A percentile compares a stretch with the other conserved stretches of the same genome.
Conservation (phyloP, 2,888 invertebrate species). For the Drosophila limbata region DNA sequence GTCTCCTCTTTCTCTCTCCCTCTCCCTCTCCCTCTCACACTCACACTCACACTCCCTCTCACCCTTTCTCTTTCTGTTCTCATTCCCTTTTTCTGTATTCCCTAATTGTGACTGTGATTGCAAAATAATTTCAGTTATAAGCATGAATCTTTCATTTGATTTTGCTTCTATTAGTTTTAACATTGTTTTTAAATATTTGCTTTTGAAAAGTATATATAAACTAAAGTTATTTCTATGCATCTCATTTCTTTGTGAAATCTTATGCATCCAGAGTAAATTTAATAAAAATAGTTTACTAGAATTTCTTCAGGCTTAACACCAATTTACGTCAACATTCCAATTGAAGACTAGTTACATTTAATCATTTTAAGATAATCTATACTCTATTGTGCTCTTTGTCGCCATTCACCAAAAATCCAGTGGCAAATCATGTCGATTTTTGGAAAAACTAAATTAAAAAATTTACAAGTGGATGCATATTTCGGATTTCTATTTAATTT, state of each 20-base stretch:
- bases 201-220: not conserved
- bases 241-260: not conserved
- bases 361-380: not conserved
- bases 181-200: too few relatives aligned
- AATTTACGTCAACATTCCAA: not conserved
- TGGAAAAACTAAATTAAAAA: too few relatives aligned
- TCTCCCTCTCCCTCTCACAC: not conserved
- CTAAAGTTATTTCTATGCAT: not conserved
- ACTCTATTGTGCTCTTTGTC: not conserved
- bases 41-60: not conserved
- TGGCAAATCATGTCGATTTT: not conserved
- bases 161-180: not conserved
- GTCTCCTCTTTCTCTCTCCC: slow-evolving; percentile 17
- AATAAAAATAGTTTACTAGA: too few relatives aligned
- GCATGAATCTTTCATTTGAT: slow-evolving; percentile 5
- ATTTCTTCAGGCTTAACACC: not conserved
- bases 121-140: slow-evolving; percentile 21
- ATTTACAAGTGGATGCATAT: too few relatives aligned
- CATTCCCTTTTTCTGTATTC: slow-evolving; percentile 14
- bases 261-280: not conserved
- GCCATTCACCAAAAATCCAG: not conserved
- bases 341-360: not conserved
- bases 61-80: slow-evolving; percentile 5
- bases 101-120: slow-evolving; percentile 24
- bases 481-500: too few relatives aligned